phyloP scores from a whole-genome alignment of 2,888 invertebrate species.

The Sturmia bella region DNA sequence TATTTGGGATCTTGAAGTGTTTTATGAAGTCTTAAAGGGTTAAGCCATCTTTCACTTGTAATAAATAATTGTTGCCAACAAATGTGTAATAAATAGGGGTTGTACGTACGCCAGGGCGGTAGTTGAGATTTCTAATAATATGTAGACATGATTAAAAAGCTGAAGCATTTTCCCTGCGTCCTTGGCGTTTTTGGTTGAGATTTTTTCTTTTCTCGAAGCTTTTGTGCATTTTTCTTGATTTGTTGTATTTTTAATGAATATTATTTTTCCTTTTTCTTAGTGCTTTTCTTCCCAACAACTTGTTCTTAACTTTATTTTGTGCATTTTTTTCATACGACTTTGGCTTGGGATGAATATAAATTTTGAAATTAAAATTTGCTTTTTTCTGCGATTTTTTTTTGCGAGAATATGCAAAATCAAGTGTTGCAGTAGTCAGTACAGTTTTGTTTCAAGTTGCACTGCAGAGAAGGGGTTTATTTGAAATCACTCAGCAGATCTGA shows the following conservation, averaged over 20 bases:
- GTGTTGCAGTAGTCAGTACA: constrained; percentile 68
- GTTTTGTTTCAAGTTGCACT: constrained; percentile 35
- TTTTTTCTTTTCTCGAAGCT: constrained; percentile 34
- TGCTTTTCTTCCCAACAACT: constrained; percentile 25
- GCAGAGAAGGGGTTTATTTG: neutral
- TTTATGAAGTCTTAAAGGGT: constrained; percentile 66
- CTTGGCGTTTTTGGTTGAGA: constrained; percentile 38
- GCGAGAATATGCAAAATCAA: constrained; percentile 72
- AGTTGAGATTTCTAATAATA: neutral
- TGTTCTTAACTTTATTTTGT: constrained; percentile 49
- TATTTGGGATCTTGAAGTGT: constrained; percentile 67
- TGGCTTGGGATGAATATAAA: constrained; percentile 65
- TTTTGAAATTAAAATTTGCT: constrained; percentile 70
- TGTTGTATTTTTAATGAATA: neutral
- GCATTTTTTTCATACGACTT: constrained; percentile 41
- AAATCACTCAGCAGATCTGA: constrained; percentile 34
- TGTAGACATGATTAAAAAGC: neutral
- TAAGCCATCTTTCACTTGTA: constrained; percentile 59
- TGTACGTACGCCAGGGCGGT: constrained; percentile 35
- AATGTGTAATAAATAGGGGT: constrained; percentile 73
- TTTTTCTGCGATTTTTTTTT: constrained; percentile 26
- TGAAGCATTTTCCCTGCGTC: neutral
- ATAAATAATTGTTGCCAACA: constrained; percentile 74
- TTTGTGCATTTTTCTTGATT: constrained; percentile 36
- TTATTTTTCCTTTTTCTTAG: constrained; percentile 6